Conservation (phyloP, 2,113 vertebrate species). For the Microtus richardsoni region DNA sequence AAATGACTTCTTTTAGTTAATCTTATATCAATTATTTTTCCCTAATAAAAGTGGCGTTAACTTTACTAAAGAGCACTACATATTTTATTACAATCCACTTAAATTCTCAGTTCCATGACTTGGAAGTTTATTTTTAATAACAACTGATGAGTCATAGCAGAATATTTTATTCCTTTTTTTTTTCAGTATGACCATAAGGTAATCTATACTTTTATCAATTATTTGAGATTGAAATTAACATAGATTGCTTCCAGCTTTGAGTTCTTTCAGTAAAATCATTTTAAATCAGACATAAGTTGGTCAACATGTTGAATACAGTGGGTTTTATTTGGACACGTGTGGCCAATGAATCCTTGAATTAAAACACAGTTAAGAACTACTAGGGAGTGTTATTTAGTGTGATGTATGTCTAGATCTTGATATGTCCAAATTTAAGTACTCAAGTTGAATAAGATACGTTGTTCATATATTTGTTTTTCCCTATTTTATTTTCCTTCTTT, state of each 20-base stretch:
- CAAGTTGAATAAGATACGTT: background rate
- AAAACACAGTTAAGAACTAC: background rate
- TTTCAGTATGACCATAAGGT: constrained; percentile 18
- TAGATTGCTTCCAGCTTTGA: background rate
- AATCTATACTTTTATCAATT: background rate
- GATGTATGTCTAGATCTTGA: background rate
- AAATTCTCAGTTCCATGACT: background rate
- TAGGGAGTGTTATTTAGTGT: background rate
- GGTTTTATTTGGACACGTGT: background rate
- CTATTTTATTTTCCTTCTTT: background rate
- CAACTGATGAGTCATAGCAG: background rate
- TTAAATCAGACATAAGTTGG: background rate
- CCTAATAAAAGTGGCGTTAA: constrained; percentile 28
- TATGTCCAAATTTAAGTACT: background rate
- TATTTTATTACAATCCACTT: constrained; percentile 20
- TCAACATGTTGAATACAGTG: background rate
- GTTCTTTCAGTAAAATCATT: background rate
- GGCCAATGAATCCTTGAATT: background rate
- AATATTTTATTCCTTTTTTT: constrained; percentile 9
- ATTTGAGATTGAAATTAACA: background rate
- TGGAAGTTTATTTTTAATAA: background rate
- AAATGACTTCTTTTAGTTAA: constrained; percentile 50
- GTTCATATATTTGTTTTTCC: background rate
- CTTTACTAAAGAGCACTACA: constrained; percentile 19
- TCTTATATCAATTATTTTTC: constrained; percentile 38